Percentiles rank a stretch among this genome's conserved stretches.
phyloP scores from a whole-genome alignment of 2,888 invertebrate genomes.

The Rhogogaster chlorosoma region DNA sequence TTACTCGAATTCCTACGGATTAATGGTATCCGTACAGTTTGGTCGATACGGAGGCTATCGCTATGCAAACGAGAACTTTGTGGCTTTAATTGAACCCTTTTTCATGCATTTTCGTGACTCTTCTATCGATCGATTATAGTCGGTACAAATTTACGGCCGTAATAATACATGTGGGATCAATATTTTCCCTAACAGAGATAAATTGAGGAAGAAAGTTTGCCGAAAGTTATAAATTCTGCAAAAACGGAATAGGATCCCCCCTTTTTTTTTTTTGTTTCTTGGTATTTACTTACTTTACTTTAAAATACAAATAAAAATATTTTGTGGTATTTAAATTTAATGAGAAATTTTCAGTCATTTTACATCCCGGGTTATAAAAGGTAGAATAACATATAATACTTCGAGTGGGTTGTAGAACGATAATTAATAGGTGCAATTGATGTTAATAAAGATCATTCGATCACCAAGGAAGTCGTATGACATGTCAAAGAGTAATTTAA shows the following conservation, averaged over 20 bases:
- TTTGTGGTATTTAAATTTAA: background rate
- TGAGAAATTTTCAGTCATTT: background rate
- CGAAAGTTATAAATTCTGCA: background rate
- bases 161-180: constrained; percentile 7
- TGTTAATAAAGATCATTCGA: constrained; percentile 38
- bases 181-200: background rate
- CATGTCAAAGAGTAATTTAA: constrained; percentile 12
- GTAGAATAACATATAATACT: background rate
- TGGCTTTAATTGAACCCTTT: constrained; percentile 45
- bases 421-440: constrained; percentile 27
- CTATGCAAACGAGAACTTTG: constrained; percentile 46
- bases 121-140: constrained; percentile 31
- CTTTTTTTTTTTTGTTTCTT: background rate
- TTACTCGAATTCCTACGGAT: constrained; percentile 24
- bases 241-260: background rate
- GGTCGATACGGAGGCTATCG: constrained; percentile 41
- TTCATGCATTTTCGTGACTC: constrained; percentile 40
- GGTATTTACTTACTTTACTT: background rate
- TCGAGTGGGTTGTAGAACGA: background rate
- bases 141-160: constrained; percentile 30
- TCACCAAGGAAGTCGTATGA: constrained; percentile 20
- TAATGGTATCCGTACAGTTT: constrained; percentile 30
- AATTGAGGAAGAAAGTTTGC: background rate
- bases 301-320: background rate
- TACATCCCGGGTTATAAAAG: background rate